Evolutionary conservation across 2,113 vertebrate genomes (phyloP).

Genomic region (Cheirogaleus medius): DNA sequence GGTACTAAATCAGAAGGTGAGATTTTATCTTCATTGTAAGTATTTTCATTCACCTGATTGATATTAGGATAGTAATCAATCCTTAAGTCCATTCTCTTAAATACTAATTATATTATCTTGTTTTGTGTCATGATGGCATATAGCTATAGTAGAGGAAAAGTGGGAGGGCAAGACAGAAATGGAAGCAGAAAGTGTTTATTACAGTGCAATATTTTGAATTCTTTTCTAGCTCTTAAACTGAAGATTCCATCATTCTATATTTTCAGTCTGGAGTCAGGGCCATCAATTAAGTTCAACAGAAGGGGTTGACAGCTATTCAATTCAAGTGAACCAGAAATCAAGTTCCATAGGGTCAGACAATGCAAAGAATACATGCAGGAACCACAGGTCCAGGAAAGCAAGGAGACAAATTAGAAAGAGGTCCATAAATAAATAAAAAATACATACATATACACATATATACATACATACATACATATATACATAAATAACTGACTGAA

Average conservation of each 20-base stretch:
- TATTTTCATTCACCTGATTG: not conserved
- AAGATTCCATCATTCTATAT: not conserved
- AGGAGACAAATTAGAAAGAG: not conserved
- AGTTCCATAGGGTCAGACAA: not conserved
- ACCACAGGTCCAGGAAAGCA: not conserved
- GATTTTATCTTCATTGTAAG: constrained; percentile 6
- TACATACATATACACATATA: not conserved
- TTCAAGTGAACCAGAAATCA: not conserved
- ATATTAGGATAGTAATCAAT: not conserved
- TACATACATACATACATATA: not conserved
- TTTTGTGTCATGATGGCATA: not conserved
- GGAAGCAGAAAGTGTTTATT: not conserved
- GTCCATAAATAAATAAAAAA: not conserved
- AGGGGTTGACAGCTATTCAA: not conserved
- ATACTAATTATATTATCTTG: not conserved
- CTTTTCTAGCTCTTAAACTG: not conserved
- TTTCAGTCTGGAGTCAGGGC: not conserved
- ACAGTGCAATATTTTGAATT: not conserved
- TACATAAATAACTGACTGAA: not conserved
- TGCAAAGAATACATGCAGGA: not conserved
- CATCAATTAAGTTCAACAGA: not conserved
- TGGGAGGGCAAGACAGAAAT: not conserved
- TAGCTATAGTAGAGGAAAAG: not conserved
- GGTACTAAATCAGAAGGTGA: not conserved
- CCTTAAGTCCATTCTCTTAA: not conserved